Evolutionary conservation across 2,113 vertebrate genomes (phyloP), one percentile per base, ranked within the genome.

Genomic region (Rhinoderma darwinii): DNA sequence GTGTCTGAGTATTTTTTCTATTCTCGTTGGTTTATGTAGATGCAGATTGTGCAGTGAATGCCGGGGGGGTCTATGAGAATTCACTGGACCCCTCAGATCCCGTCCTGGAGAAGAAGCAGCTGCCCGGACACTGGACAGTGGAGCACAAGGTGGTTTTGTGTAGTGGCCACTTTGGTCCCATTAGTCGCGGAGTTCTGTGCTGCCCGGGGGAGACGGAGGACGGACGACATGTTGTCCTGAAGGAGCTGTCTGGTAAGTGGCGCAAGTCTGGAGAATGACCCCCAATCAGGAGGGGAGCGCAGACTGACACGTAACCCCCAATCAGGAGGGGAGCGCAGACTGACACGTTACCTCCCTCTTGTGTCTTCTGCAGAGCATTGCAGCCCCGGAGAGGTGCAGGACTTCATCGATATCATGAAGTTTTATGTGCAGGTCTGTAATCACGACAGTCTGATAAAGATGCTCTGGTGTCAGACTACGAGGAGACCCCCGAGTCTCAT

Each of bases 361-460:
- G 12, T 74, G 2, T 54, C 54, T 32, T 37, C 89, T 59, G 47
- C 72, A 94, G 92, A 90, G 43, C 70, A 87, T 15, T 63, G 88
- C 56, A 88, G 90, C 76, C 89, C 85, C 2, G 78, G 68, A 2
- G 91, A 93, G 74, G 88, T 89, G 0, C 86, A 86, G 20, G 91
- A 92, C 84, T 94, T 94, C 89, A 72, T 90, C 44, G 89, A 93
- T 20, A 75, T 91, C 89, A 77, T 92, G n/a, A 88, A 88, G 76
- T 94, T 95, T 87, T 90, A 93, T 7, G 35, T 89, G 25, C 78
- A 59, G 7, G 88, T 94, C 63, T 93, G 93, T 88, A 92, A 90
- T 87, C 93, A 94, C 25, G 79, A 92, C n/a, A 91, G 91, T 30
- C 85, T 94, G 90, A 92, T 92, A 84, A 90, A 82, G 85, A 92